Conservation (phyloP, 2,113 vertebrate genomes). For the Heterotis niloticus region DNA sequence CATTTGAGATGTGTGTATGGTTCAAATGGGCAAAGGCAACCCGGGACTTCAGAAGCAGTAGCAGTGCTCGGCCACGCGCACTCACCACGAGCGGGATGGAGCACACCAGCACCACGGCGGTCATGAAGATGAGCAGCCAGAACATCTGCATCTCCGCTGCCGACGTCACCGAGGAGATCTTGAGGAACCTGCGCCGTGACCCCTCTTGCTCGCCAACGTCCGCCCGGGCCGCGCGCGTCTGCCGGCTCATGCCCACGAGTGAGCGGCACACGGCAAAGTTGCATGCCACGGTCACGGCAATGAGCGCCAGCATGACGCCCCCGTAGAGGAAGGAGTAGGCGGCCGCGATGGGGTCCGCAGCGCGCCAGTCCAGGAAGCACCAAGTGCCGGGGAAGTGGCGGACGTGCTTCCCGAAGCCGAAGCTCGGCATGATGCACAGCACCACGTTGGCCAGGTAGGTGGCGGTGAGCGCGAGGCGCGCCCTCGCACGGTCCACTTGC, state of each 20-base stretch:
- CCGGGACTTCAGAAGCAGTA: too few relatives aligned
- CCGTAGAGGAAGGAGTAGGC: conserved; percentile 69
- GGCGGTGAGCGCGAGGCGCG: conserved; percentile 58
- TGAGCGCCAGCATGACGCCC: conserved; percentile 64
- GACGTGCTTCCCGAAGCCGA: conserved; percentile 66
- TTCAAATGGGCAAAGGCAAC: too few relatives aligned
- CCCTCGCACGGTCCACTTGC: conserved; percentile 63
- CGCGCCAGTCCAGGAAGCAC: conserved; percentile 72
- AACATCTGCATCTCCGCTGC: conserved; percentile 73
- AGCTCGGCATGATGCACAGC: conserved; percentile 67
- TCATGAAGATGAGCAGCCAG: conserved; percentile 71
- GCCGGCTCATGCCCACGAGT: conserved; percentile 69
- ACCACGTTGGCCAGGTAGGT: conserved; percentile 61
- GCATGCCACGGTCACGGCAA: conserved; percentile 63
- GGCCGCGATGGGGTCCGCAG: conserved; percentile 54
- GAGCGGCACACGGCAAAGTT: conserved; percentile 68
- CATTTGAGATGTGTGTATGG: too few relatives aligned
- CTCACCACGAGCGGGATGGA: conserved; percentile 74
- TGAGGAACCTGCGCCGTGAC: conserved; percentile 59
- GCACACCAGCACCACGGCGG: conserved; percentile 69
- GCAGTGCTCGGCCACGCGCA: neutral
- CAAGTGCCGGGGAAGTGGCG: conserved; percentile 68
- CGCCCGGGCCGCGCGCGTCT: conserved; percentile 53
- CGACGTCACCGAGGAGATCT: conserved; percentile 56
- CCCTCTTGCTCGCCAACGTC: conserved; percentile 51